Evolutionary conservation across 2,113 vertebrate genomes (phyloP), one percentile per base, ranked within the genome.

Genomic region (Platysteira castanea): DNA sequence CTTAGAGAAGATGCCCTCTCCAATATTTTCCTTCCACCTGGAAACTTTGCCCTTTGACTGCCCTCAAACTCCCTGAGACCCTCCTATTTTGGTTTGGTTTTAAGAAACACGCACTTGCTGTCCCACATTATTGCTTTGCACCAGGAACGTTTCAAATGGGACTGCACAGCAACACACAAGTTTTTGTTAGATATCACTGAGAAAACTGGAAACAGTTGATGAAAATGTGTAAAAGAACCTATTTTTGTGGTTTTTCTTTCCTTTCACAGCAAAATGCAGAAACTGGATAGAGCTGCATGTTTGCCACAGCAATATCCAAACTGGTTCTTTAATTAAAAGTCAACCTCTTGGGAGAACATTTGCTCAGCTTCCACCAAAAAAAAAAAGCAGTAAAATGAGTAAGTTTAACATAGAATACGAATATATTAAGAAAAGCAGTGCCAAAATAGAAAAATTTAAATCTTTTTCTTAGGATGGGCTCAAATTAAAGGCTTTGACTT

Each of bases 321-420:
- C 87, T 64, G 78, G 87, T 90, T 91, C 84, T 56, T 96, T 93
- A 95, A 96, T 94, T 96, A 96, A 85, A 94, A 97, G 69, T 52
- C 65, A 71, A 1, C 52, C 92, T 93, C 81, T 68, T 82, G 74
- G 53, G 74, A 93, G 57, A 76, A 19, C 53, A 73, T 68, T 96
- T 68, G 82, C 63, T 91, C 52, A 89, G 61, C 70, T 94, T 60
- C 76, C 52, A 87, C 71, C 63, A 77, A 79, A 39, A 73, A 74
- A 86, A 80, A 70, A 63, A 73, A 78, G 26, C 56, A 78, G 33
- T 54, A 87, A 79, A 89, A 74, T 33, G 14, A 84, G 85, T 60
- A 33, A 81, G 60, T 77, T 89, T 61, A 93, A 90, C 63, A 94
- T 73, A 89, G 93, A 94, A 47, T 68, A 73, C 65, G 82, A 93